Evolutionary conservation across 37 sponge, comb jelly and placozoan species (phyloP).

Genomic region (Spongilla lacustris): DNA sequence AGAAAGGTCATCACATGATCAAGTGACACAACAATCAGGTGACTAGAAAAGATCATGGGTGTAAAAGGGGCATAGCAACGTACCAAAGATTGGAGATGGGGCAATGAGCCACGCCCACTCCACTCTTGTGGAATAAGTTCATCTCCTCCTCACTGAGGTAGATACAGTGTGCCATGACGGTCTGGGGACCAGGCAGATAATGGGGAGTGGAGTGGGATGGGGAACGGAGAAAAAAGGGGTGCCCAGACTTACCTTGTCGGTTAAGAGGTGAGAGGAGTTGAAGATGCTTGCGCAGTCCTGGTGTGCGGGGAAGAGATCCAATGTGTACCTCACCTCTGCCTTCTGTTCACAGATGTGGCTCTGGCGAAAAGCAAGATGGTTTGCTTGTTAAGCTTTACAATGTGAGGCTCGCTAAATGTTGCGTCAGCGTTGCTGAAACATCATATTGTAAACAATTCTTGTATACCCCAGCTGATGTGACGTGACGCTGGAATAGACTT

Average conservation of each 20-base stretch:
- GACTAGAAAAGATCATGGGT: neutral
- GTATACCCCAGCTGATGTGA: no score
- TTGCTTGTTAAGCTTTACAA: no score
- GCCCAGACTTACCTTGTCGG: conserved; percentile 18
- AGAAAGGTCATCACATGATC: no score
- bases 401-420: no score
- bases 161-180: conserved; percentile 74
- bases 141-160: conserved; percentile 60
- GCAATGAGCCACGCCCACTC: conserved; percentile 77
- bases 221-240: neutral
- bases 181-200: conserved; percentile 7
- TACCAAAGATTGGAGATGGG: conserved; percentile 76
- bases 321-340: conserved; percentile 36
- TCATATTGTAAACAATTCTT: no score
- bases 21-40: no score
- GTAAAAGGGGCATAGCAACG: neutral
- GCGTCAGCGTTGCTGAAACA: no score
- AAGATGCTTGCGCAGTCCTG: conserved; percentile 34
- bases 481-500: no score
- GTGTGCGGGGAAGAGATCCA: conserved; percentile 40
- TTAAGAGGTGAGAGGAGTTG: conserved; percentile 23
- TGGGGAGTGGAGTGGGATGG: neutral
- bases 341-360: conserved; percentile 62
- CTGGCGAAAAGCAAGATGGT: neutral
- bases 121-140: conserved; percentile 33